phyloP scores from a whole-genome alignment of 2,888 invertebrate genomes.

The Lycocerus yunnanus region DNA sequence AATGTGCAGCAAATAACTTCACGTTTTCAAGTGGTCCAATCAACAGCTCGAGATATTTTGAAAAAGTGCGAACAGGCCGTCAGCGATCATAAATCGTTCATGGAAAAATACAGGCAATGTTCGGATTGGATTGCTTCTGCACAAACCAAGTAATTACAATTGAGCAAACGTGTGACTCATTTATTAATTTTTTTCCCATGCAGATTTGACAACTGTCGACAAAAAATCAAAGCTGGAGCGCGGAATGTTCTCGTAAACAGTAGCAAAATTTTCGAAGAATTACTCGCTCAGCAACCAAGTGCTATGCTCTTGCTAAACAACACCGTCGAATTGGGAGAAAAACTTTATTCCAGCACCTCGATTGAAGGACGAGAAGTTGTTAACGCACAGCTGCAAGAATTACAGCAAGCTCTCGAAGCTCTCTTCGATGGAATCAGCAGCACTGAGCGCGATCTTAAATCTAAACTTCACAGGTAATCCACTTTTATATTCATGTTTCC shows the following conservation, averaged over 20 bases:
- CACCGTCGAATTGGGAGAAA: constrained; percentile 86
- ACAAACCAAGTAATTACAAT: constrained; percentile 64
- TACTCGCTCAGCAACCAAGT: constrained; percentile 75
- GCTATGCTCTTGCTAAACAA: constrained; percentile 78
- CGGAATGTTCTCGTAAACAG: constrained; percentile 73
- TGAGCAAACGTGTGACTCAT: neutral
- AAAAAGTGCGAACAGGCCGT: constrained; percentile 92
- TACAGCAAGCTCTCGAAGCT: constrained; percentile 81
- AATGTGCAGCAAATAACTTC: constrained; percentile 89
- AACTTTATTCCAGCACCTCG: constrained; percentile 83
- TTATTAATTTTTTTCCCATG: constrained; percentile 31
- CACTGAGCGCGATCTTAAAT: constrained; percentile 79
- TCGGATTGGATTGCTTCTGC: constrained; percentile 79
- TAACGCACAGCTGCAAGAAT: constrained; percentile 79
- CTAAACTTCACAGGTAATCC: constrained; percentile 68
- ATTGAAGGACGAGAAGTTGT: constrained; percentile 86
- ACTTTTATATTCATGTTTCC: neutral
- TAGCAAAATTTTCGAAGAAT: constrained; percentile 71
- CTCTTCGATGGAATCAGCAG: constrained; percentile 80
- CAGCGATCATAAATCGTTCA: constrained; percentile 77
- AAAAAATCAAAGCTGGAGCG: constrained; percentile 65
- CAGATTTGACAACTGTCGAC: constrained; percentile 70
- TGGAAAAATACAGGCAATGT: constrained; percentile 84
- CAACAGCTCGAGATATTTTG: constrained; percentile 85
- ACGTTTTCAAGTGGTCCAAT: constrained; percentile 86